These are phyloP conservation scores for Hozukius guyotensis DNA, from an alignment of 2,797 vertebrate species.

Conservation along the genomic window DNA sequence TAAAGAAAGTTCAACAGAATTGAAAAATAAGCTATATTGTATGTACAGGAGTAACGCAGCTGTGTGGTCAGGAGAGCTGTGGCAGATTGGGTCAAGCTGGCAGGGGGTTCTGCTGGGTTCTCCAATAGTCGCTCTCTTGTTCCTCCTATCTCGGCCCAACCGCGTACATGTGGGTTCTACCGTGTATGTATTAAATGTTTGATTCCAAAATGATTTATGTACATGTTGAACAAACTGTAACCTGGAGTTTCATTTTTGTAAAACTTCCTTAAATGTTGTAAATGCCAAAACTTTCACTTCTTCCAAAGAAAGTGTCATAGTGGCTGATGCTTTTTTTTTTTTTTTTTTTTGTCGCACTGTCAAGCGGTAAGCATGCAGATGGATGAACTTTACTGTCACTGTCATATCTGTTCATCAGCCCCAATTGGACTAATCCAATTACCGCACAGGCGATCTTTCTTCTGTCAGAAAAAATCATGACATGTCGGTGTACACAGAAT, in stretches of 20 bases:
- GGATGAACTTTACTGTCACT: conserved; percentile 69
- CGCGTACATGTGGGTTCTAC: conserved; percentile 43
- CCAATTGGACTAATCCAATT: conserved; percentile 77
- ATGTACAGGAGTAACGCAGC: conserved; percentile 82
- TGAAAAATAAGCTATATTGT: conserved; percentile 88
- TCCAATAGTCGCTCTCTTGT: conserved; percentile 27
- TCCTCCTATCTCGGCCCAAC: conserved; percentile 48
- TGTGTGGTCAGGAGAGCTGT: conserved; percentile 69
- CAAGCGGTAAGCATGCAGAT: conserved; percentile 65
- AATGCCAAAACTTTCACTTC: conserved; percentile 46
- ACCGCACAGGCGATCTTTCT: conserved; percentile 74
- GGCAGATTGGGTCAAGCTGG: conserved; percentile 64
- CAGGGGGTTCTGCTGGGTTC: conserved; percentile 58
- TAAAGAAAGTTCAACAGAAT: conserved; percentile 84
- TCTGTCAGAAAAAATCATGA: conserved; percentile 77
- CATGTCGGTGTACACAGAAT: conserved; percentile 74
- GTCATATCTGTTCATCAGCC: conserved; percentile 73
- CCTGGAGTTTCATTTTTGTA: conserved; percentile 51
- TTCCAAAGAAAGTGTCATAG: conserved; percentile 24
- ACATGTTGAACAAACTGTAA: conserved; percentile 65
- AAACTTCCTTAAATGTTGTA: conserved; percentile 50
- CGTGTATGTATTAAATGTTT: conserved; percentile 45
- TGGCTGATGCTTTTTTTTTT: conserved; percentile 36
- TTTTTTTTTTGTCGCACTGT: conserved; percentile 42
- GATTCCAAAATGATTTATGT: conserved; percentile 60